A percentile compares a stretch with the other conserved stretches of the same genome.
Evolutionary conservation across 1,140 invertebrate species (phyloP).

Genomic region (Holcopasites calliopsidis): DNA sequence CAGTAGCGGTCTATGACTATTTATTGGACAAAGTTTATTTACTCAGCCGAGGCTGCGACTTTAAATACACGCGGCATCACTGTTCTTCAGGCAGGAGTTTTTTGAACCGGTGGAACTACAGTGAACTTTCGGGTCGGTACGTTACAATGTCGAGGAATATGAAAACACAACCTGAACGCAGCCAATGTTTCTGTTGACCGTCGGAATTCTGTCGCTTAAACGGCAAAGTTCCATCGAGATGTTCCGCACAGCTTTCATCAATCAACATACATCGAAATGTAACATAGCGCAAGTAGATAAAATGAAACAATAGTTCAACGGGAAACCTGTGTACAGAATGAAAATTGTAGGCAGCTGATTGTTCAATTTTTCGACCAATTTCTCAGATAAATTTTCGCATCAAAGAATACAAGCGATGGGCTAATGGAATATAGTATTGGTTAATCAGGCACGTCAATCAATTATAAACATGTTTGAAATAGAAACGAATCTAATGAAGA

Average conservation of each 20-base stretch:
- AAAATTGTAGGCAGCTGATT: not conserved
- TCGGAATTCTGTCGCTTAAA: not conserved
- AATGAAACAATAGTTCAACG: not conserved
- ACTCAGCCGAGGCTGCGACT: conserved; percentile 23
- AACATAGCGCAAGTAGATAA: not conserved
- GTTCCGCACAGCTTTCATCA: not conserved
- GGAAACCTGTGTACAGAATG: not conserved
- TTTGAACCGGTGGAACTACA: conserved; percentile 17
- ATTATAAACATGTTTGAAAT: not conserved
- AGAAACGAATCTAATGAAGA: not conserved
- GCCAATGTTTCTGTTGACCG: not conserved
- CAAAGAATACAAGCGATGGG: not conserved
- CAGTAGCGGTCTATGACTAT: conserved; percentile 40
- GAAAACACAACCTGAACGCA: conserved; percentile 8
- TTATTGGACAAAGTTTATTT: conserved; percentile 47
- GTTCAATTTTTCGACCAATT: not conserved
- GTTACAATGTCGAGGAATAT: not conserved
- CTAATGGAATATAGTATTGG: not conserved
- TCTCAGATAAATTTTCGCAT: not conserved
- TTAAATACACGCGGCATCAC: not conserved
- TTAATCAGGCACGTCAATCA: not conserved
- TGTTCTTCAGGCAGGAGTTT: not conserved
- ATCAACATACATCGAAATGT: not conserved
- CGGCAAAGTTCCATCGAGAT: not conserved
- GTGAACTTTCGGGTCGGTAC: not conserved